Base-by-base conservation (phyloP, 2,113 vertebrate species). In the Lagopus leucura region DNA sequence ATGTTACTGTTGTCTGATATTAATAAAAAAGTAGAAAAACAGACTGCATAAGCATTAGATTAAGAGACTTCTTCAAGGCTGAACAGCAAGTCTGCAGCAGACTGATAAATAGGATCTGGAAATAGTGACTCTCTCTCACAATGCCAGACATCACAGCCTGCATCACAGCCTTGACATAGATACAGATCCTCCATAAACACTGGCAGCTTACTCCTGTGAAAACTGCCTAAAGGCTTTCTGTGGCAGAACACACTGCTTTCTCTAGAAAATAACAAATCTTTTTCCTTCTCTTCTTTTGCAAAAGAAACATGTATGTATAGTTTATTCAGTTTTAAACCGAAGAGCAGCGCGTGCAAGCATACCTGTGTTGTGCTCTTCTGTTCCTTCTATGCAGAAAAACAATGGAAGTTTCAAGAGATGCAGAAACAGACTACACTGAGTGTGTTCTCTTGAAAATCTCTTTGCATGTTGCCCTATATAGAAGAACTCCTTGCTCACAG, bases 331-430 rank as follows among this genome's bases (percentile, higher is more conserved):
- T 30, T 30, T 15, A 61, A 67, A 82, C 18, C 9, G 14, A 81
- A 74, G 50, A 1, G 2, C 10, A 71, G 61, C 28, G 52, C 1
- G 0, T 20, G 19, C 22, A 66, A 15, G 18, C 8, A 17, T 1
- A 57, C 10, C 6, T 82, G 34, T 57, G 8, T 4, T 36, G 34
- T 70, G 60, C 9, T 92, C 32, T 67, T 74, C 66, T 78, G 38
- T 32, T 71, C 61, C 48, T 55, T 20, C 2, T 10, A 17, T 1
- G 8, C 28, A 28, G 14, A 78, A 71, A n/a, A 4, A 7, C 27
- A 11, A 65, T 24, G 15, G 74, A 70, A 81, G 32, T 38, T 61
- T 85, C 1, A 78, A 78, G 40, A 65, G 13, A 71, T 47, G 78
- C 88, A 82, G 25, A 61, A 95, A 50, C 61, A 45, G 67, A 55